Evolutionary conservation across 2,888 invertebrate species (phyloP), one percentile per base, ranked within the genome.

Genomic region (Phasia obesa): DNA sequence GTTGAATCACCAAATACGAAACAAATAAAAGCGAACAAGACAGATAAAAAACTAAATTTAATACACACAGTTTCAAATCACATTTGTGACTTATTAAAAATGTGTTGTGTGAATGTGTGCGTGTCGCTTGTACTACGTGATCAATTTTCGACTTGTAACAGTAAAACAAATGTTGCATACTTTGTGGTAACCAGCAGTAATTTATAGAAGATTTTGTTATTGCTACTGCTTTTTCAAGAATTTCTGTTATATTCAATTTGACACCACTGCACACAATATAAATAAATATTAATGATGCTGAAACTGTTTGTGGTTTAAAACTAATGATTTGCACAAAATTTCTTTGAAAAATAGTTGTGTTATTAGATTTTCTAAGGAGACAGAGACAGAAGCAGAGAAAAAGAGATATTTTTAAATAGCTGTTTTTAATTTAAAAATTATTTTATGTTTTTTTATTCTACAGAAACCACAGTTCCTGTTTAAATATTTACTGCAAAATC

Each of bases 241-340:
- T n/a, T 17, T 35, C 35, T 49, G 15, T 13, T 70, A 11, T 49
- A 7, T 19, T 17, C 15, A 17, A 67, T 51, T 67, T 67, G 57
- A 27, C 57, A 57, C 49, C 19, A 47, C 67, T 47, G 21, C 49
- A 76, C 27, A 65, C 44, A 51, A 42, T 47, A 57, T 67, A 67
- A 59, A 67, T 67, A 74, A 74, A 47, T 65, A 67, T 76, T 67
- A 67, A 76, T 76, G 76, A 76, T 51, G 31, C 51, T 69, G 67
- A 51, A 60, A 23, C 60, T 44, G 51, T 60, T 76, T 76, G 76
- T 4, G 76, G 76, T 44, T 60, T 51, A 13, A 67, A 76, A 69
- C 60, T 76, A 76, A 76, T 69, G 67, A 76, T 60, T 65, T 49
- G 19, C 44, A 57, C 47, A 75, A 35, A 57, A 2, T 35, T 67